A percentile compares a stretch with the other conserved stretches of the same genome.
These are phyloP conservation scores for Dinomys branickii DNA, from an alignment of 2,113 vertebrate genomes.

Conservation along the genomic window DNA sequence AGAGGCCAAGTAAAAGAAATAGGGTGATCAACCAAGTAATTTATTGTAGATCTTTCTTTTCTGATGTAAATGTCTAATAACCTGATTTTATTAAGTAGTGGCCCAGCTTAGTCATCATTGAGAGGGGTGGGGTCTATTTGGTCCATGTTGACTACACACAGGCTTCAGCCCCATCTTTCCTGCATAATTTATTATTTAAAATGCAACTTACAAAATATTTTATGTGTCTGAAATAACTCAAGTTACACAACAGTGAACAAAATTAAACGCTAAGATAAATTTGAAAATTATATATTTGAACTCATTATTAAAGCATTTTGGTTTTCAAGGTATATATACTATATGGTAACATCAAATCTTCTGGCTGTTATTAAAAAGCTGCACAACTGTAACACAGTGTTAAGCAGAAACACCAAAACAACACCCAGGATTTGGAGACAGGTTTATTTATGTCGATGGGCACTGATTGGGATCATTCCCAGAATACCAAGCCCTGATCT, in stretches of 20 bases:
- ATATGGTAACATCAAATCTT: neutral
- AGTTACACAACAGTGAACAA: neutral
- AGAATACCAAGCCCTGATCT: too few relatives aligned
- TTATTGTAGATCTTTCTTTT: neutral
- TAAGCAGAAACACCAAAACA: too few relatives aligned
- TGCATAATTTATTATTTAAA: conserved; percentile 13
- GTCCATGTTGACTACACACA: neutral
- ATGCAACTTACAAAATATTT: neutral
- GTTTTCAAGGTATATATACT: neutral
- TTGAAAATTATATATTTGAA: conserved; percentile 2
- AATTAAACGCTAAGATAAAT: neutral
- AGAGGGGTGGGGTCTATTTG: neutral
- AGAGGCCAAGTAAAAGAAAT: neutral
- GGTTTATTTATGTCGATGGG: too few relatives aligned
- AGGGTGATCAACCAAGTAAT: neutral
- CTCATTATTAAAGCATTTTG: neutral
- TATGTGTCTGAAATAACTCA: neutral
- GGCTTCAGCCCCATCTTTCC: neutral
- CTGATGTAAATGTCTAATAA: neutral
- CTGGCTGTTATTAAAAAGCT: neutral
- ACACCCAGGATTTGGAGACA: too few relatives aligned
- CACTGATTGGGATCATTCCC: too few relatives aligned
- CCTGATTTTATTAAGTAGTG: neutral
- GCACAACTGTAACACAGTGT: neutral
- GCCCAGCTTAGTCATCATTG: neutral